Evolutionary conservation across 2,888 invertebrate genomes (phyloP), one percentile per base, ranked within the genome.

Genomic region (Desoria tigrina): DNA sequence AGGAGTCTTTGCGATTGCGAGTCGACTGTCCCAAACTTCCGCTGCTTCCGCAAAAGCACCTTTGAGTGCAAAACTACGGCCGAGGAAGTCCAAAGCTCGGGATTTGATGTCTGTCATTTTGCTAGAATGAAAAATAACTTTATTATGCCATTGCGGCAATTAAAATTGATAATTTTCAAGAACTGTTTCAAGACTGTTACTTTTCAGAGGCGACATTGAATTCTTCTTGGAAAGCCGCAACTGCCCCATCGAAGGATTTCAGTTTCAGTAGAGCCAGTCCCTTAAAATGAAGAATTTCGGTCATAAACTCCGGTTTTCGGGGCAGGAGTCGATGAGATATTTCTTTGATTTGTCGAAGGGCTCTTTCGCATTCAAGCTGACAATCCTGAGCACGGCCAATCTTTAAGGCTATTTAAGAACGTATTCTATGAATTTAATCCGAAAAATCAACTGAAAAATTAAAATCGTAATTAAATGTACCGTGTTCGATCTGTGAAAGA

Each of bases 21-120:
- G 66, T 63, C 81, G 80, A 57, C 59, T 78, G 74, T 75, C 79
- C 78, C 78, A 81, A 78, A 80, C 77, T 51, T 79, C 78, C 42
- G 81, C 79, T 16, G 81, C 81, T 65, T 79, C 78, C 24, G 78
- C 75, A 72, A 76, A 81, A 21, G 79, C 73, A 42, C 79, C 79
- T 74, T 77, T 79, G 68, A 79, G 76, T 2, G 80, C 80, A 73
- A 79, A 78, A 24, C 79, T 79, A 68, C 80, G 74, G 23, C 81
- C 81, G 16, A 80, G 62, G 64, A 79, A 80, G 66, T 81, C 81
- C 61, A 80, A 68, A 6, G 81, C 80, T 65, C 81, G 71, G 3
- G 79, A 79, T 60, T 78, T 78, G 3, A 79, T 78, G 61, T 81
- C 80, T 18, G 77, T 32, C 80, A 73, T 73, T 56, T 67, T 63